Evolutionary conservation across 2,113 vertebrate genomes (phyloP).

Genomic region (Tachuris rubrigastra): DNA sequence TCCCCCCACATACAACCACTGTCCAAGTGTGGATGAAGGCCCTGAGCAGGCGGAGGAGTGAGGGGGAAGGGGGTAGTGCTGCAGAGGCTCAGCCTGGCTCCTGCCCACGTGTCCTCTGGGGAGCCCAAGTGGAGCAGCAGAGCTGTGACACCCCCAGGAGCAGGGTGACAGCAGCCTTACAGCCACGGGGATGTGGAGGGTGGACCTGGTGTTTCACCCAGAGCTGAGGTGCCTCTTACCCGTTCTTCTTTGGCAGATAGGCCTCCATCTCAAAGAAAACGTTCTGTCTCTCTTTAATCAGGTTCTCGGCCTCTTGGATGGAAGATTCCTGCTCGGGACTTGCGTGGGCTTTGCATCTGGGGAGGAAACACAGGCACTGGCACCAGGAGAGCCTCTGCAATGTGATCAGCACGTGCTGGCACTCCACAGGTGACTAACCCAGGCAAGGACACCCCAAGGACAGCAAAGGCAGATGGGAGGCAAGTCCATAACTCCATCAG

Average conservation of each 20-base stretch:
- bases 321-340: slow-evolving; percentile 58
- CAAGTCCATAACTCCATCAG: neutral
- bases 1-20: accelerated
- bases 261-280: slow-evolving; percentile 94
- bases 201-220: neutral
- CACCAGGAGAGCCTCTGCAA: neutral
- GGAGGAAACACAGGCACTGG: neutral
- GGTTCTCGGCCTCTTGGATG: slow-evolving; percentile 76
- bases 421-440: neutral
- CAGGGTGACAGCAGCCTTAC: neutral
- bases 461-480: neutral
- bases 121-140: neutral
- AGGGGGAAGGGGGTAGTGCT: neutral
- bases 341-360: slow-evolving; percentile 74
- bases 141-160: neutral
- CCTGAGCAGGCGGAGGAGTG: neutral
- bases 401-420: neutral
- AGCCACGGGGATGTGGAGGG: neutral
- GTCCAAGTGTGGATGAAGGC: neutral
- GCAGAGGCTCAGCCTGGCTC: neutral
- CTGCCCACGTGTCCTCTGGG: neutral
- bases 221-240: slow-evolving; percentile 65
- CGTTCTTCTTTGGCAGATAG: slow-evolving; percentile 93
- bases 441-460: neutral
- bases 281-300: slow-evolving; percentile 82